A percentile compares a stretch with the other conserved stretches of the same genome.
Conservation (phyloP, 2,888 invertebrate genomes). For the Rhorus exstirpatorius region DNA sequence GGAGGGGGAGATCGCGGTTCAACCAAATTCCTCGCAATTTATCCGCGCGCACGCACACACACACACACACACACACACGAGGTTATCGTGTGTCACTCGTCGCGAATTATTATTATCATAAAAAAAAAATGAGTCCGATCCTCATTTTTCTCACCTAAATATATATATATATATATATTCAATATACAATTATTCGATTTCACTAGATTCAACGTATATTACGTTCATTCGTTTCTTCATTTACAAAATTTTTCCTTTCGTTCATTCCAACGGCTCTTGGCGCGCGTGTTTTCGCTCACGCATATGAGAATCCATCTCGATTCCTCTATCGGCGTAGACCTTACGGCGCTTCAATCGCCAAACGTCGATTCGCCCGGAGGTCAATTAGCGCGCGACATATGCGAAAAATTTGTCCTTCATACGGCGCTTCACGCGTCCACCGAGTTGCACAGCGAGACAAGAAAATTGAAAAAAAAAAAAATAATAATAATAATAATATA, state of each 20-base stretch:
- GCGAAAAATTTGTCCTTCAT: background rate
- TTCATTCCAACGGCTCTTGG: slow-evolving; percentile 24
- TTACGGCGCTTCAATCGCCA: slow-evolving; percentile 15
- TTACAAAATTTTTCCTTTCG: slow-evolving; percentile 52
- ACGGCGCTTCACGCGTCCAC: background rate
- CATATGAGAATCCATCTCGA: background rate
- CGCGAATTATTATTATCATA: no score
- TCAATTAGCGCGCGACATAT: slow-evolving; percentile 13
- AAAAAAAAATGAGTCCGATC: slow-evolving; percentile 13
- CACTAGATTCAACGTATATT: slow-evolving; percentile 47
- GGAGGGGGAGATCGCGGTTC: no score
- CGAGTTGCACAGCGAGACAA: background rate
- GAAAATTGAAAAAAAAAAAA: no score
- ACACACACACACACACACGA: no score
- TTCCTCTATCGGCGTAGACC: no score
- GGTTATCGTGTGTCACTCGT: no score
- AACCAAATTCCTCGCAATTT: background rate
- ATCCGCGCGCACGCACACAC: no score
- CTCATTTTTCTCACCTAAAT: slow-evolving; percentile 9
- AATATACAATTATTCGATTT: slow-evolving; percentile 63
- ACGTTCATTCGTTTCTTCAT: slow-evolving; percentile 12
- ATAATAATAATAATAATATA: no score
- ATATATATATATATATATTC: no score
- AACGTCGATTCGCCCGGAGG: slow-evolving; percentile 14
- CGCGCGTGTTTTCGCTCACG: slow-evolving; percentile 9